Evolutionary conservation across 2,888 invertebrate species (phyloP), one percentile per base, ranked within the genome.

Genomic region (Parthenolecanium corni): DNA sequence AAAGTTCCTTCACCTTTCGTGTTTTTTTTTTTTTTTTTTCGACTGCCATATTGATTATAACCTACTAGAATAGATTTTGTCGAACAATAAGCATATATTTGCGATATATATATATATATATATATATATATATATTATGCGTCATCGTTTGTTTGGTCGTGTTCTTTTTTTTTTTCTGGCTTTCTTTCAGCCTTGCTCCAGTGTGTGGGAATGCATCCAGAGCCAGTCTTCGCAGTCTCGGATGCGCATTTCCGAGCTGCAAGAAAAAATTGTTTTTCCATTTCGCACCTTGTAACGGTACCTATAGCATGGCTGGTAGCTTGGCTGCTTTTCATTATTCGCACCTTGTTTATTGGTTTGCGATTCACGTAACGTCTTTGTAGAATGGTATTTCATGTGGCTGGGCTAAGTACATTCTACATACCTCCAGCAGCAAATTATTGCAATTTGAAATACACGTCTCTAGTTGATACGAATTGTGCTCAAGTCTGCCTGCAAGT

Each of bases 11-110:
- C 49, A 49, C 49, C 49, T 49, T 44, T 44, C 3, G 3, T 18
- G 3, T 44, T 6, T 31, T 31, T 31, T 31, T 6, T 31, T 31
- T 31, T 31, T 31, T 31, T 31, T 9, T 31, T 31, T 9, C 44
- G 44, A 42, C 4, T 42, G 44, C 5, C 49, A 49, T 5, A 16
- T 49, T 21, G 49, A 49, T 49, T 49, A 21, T 49, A 49, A 49
- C 49, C 49, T 21, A 49, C 21, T 49, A 49, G 49, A 49, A 49
- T 49, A 49, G 49, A 49, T 49, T n/a, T 21, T 21, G 49, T 21
- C 49, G 23, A 49, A 49, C 49, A 49, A 49, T 49, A 49, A 49
- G 11, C 20, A 14, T 49, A 49, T 49, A 6, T 44, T 49, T 49
- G 20, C 49, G 20, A 12, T 46, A 16, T 46, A 46, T 46, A 46